Evolutionary conservation across 2,797 vertebrate species (phyloP).

Genomic region (Heteromormyrus szaboi): DNA sequence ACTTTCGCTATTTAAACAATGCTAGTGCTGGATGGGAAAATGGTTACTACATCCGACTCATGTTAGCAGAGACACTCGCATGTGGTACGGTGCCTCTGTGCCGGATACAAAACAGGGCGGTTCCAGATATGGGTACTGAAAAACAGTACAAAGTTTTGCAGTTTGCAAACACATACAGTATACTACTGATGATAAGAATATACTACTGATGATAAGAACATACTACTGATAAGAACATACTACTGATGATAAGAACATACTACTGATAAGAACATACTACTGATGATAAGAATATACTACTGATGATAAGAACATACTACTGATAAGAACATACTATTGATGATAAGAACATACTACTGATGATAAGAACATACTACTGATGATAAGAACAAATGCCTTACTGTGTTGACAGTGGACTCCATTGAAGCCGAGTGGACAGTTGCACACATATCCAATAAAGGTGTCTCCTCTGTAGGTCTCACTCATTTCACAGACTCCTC

Average conservation of each 20-base stretch:
- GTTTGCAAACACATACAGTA: not conserved
- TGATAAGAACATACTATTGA: too few species aligned
- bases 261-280: too few species aligned
- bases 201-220: too few species aligned
- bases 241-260: too few species aligned
- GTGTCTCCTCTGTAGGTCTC: constrained; percentile 70
- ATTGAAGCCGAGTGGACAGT: constrained; percentile 70
- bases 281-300: too few species aligned
- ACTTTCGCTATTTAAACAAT: not conserved
- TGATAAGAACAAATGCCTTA: constrained; percentile 49
- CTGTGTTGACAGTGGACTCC: constrained; percentile 81
- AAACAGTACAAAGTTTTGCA: not conserved
- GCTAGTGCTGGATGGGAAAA: not conserved
- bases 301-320: too few species aligned
- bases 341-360: too few species aligned
- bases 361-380: not conserved
- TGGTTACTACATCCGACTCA: not conserved
- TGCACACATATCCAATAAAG: constrained; percentile 73
- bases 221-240: too few species aligned
- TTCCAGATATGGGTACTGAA: not conserved
- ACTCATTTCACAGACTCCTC: constrained; percentile 70
- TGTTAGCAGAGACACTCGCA: not conserved
- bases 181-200: too few species aligned
- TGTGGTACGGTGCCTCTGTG: not conserved
- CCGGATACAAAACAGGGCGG: not conserved